phyloP scores from a whole-genome alignment of 2,113 vertebrate genomes.

The Callipepla californica region DNA sequence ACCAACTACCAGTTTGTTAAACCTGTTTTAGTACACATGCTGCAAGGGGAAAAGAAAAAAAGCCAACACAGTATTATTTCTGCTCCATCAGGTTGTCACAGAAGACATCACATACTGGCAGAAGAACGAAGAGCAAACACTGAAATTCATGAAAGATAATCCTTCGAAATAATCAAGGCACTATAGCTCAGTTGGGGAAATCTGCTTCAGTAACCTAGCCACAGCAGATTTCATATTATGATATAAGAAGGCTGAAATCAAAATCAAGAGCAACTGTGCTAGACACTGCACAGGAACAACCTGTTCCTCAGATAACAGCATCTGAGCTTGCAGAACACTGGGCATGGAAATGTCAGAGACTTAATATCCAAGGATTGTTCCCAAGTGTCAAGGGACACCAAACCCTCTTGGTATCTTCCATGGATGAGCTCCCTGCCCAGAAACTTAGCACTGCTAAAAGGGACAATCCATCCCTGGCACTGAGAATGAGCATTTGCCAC shows the following conservation, averaged over 20 bases:
- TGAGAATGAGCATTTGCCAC: rapidly evolving
- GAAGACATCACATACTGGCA: neutral
- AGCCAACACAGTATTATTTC: neutral
- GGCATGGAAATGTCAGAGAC: neutral
- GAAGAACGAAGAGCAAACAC: neutral
- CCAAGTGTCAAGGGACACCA: neutral
- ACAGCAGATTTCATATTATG: neutral
- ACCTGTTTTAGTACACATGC: neutral
- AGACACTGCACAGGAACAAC: neutral
- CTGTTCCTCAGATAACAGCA: neutral
- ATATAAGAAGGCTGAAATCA: neutral
- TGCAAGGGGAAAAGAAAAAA: neutral
- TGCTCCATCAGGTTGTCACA: neutral
- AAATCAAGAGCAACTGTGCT: neutral
- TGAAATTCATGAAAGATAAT: neutral
- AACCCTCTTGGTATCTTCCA: neutral
- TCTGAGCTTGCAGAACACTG: neutral
- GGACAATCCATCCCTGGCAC: neutral
- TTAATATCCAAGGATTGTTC: neutral
- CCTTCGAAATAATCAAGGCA: neutral
- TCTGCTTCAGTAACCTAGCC: neutral
- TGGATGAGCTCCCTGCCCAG: rapidly evolving
- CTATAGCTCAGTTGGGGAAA: neutral
- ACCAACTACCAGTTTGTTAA: neutral
- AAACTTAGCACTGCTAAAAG: neutral